phyloP scores from a whole-genome alignment of 2,888 invertebrate genomes.

The Papilio demoleus region DNA sequence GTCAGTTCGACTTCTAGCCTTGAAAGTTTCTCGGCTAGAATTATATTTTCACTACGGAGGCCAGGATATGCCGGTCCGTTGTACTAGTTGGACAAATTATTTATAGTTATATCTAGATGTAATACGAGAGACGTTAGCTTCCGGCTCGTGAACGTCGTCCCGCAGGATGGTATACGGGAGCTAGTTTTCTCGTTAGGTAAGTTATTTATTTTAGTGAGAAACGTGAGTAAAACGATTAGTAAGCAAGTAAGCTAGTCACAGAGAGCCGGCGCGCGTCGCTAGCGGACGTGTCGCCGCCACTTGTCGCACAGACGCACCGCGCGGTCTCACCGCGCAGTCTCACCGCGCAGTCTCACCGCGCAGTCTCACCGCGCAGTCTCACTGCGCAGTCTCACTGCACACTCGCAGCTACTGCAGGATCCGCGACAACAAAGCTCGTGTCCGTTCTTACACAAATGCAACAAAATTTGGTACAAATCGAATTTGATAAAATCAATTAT shows the following conservation, averaged over 20 bases:
- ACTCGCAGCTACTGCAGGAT: conserved; percentile 58
- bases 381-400: conserved; percentile 48
- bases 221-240: conserved; percentile 68
- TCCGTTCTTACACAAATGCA: conserved; percentile 47
- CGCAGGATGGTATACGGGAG: conserved; percentile 66
- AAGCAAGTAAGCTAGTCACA: conserved; percentile 81
- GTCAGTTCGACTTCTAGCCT: conserved; percentile 58
- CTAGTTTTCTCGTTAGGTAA: conserved; percentile 70
- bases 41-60: conserved; percentile 57
- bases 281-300: conserved; percentile 49
- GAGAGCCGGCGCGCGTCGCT: conserved; percentile 57
- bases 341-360: too few relatives aligned
- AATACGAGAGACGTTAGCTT: conserved; percentile 51
- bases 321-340: too few relatives aligned
- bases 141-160: conserved; percentile 50
- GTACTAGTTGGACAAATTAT: conserved; percentile 80
- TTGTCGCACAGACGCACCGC: conserved; percentile 45
- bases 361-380: too few relatives aligned
- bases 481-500: conserved; percentile 68
- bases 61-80: conserved; percentile 59
- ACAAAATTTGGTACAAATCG: conserved; percentile 76
- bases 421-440: conserved; percentile 49
- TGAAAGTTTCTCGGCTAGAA: conserved; percentile 45
- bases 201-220: conserved; percentile 82
- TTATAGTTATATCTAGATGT: conserved; percentile 65